Conservation (phyloP, 2,113 vertebrate species). For the Todiramphus saurophagus region DNA sequence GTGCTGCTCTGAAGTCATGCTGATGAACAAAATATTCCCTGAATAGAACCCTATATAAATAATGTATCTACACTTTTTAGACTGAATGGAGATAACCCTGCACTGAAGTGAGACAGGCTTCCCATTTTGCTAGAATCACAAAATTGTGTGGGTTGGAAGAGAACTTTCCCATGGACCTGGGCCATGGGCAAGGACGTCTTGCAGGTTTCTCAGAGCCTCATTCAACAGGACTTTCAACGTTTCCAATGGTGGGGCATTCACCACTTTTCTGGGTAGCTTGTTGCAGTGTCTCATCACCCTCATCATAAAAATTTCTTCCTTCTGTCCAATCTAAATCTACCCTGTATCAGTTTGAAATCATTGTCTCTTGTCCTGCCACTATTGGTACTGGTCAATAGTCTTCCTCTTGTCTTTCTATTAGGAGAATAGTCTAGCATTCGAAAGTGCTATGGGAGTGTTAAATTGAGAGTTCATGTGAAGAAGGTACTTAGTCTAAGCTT, state of each 20-base stretch:
- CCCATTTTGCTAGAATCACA: neutral
- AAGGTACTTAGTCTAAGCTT: neutral
- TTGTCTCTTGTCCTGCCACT: neutral
- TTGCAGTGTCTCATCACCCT: too few relatives aligned
- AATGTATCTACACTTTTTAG: neutral
- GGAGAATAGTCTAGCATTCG: too few relatives aligned
- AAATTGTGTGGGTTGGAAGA: too few relatives aligned
- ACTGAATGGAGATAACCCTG: neutral
- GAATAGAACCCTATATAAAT: neutral
- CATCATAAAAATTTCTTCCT: too few relatives aligned
- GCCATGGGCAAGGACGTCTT: too few relatives aligned
- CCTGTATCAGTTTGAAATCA: neutral
- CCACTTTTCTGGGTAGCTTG: too few relatives aligned
- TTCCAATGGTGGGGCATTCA: too few relatives aligned
- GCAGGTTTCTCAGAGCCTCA: too few relatives aligned
- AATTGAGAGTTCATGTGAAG: neutral
- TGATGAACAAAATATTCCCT: neutral
- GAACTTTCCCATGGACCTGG: too few relatives aligned
- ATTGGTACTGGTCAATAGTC: neutral
- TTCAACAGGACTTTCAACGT: too few relatives aligned
- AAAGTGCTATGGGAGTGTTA: neutral
- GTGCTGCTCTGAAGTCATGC: neutral
- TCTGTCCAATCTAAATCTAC: too few relatives aligned
- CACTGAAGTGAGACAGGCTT: neutral
- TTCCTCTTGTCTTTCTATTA: neutral